A percentile compares a stretch with the other conserved stretches of the same genome.
Evolutionary conservation across 2,888 invertebrate species (phyloP).

Genomic region (Erebia aethiops): DNA sequence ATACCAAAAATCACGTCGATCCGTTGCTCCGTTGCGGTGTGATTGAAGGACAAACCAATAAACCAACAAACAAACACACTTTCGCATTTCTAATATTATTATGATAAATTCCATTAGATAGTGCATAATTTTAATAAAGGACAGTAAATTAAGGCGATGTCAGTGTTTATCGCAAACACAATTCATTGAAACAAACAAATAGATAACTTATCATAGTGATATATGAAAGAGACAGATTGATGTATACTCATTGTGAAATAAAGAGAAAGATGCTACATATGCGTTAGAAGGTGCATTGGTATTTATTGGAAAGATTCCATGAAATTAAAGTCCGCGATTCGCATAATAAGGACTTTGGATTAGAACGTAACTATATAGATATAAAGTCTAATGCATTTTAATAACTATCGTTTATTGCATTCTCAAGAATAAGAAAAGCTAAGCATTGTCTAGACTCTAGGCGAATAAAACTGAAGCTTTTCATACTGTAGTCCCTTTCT

Average conservation of each 20-base stretch:
- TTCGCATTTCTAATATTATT: no score
- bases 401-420: neutral
- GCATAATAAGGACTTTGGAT: constrained; percentile 14
- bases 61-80: no score
- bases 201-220: constrained; percentile 41
- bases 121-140: constrained; percentile 11
- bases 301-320: constrained; percentile 27
- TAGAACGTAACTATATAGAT: no score
- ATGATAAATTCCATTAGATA: neutral
- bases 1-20: no score
- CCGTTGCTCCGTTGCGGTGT: no score
- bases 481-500: no score
- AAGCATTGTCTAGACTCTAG: no score
- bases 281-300: constrained; percentile 22
- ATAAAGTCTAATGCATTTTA: neutral
- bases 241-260: constrained; percentile 9
- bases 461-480: no score
- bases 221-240: constrained; percentile 37
- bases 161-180: constrained; percentile 39
- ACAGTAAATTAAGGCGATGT: constrained; percentile 37
- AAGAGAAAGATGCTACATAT: constrained; percentile 24
- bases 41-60: no score
- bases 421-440: no score
- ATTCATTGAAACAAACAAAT: constrained; percentile 41
- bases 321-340: constrained; percentile 12